phyloP scores from a whole-genome alignment of 2,888 invertebrate species.

The Apotomis betuletana region DNA sequence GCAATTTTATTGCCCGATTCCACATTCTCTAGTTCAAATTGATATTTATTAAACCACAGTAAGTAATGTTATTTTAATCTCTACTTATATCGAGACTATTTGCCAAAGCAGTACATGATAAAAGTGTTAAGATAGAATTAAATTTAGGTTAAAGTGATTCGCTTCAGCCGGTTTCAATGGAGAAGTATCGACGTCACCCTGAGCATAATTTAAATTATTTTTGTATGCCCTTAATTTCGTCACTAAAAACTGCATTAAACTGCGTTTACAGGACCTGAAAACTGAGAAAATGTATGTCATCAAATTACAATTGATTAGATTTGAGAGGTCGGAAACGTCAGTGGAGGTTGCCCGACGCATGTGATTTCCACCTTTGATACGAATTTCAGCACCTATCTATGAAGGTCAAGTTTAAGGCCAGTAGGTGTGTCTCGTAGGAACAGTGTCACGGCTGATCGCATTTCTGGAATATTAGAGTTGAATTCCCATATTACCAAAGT shows the following conservation, averaged over 20 bases:
- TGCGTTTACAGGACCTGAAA: not conserved
- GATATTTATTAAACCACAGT: conserved; percentile 66
- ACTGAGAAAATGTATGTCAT: conserved; percentile 23
- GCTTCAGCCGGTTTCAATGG: conserved; percentile 58
- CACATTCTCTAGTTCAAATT: conserved; percentile 64
- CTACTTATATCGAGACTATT: conserved; percentile 9
- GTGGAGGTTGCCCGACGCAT: conserved; percentile 53
- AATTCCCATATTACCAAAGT: conserved; percentile 51
- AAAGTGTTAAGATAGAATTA: conserved; percentile 24
- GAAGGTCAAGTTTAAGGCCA: conserved; percentile 77
- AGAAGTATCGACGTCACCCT: conserved; percentile 67
- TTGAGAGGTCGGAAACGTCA: conserved; percentile 50
- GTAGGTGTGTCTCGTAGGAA: conserved; percentile 37
- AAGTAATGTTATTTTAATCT: conserved; percentile 57
- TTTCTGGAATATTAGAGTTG: conserved; percentile 37
- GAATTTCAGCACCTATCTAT: conserved; percentile 56
- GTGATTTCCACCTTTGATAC: conserved; percentile 63
- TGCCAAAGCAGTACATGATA: not conserved
- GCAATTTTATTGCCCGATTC: conserved; percentile 67
- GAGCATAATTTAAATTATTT: conserved; percentile 55
- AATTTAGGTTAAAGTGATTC: conserved; percentile 55
- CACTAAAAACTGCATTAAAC: conserved; percentile 5
- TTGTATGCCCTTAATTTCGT: conserved; percentile 42
- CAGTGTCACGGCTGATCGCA: conserved; percentile 17
- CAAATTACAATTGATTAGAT: conserved; percentile 35